Base-by-base conservation (phyloP, 2,113 vertebrate species). In the Indicator maculatus region DNA sequence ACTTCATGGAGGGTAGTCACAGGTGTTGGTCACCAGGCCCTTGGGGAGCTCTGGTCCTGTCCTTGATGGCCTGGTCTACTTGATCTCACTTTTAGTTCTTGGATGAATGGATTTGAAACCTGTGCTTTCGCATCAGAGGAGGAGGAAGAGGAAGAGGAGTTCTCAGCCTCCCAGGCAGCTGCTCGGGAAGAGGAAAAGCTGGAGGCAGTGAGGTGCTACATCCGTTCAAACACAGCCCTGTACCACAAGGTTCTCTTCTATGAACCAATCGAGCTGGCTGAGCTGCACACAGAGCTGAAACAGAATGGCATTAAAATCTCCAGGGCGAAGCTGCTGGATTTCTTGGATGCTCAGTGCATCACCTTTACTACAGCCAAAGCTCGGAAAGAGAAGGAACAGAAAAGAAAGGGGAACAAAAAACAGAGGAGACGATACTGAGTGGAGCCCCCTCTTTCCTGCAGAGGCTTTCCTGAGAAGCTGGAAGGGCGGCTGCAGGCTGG, bases 331-430 rank as follows among this genome's bases (percentile, higher is more conserved):
- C 98, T 99, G 78, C 91, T 99, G 76, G 98, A 99, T 92, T 99
- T 99, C 84, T 97, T 99, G 79, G 99, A 99, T 69, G 97, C 98
- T 47, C 99, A 99, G 77, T 99, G 99, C 75, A 98, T 99, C 92
- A 99, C 99, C 18, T 98, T 98, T 81, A 99, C 99, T 79, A 99
- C 98, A 0, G 99, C 99, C 3, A 93, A 97, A n/a, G 98, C 98
- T 4, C 97, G 98, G 36, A 98, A 97, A 39, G 69, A 98, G 3
- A 95, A 89, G 71, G 65, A 58, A 13, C 64, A 56, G 90, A 95
- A 67, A 60, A 74, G 79, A 59, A 4, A 19, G 4, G 65, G 61
- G 91, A 83, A 90, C 81, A 88, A 82, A 86, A 96, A 98, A 87
- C 88, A 86, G 55, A 90, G 93, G 33, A 87, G 59, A 82, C 53